Evolutionary conservation across 2,888 invertebrate genomes (phyloP).

Genomic region (Argynnis bischoffii): DNA sequence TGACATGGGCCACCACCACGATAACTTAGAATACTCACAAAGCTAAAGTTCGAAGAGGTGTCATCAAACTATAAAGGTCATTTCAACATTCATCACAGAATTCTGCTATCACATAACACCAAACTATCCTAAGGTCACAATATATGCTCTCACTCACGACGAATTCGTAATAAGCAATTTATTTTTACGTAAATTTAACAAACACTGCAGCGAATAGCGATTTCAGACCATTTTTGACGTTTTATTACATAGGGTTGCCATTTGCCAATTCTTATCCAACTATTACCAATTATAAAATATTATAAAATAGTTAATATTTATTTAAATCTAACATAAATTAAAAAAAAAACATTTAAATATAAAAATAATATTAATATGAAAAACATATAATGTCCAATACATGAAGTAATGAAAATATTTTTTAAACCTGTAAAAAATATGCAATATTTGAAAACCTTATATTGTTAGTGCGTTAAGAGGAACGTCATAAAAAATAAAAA

Average conservation of each 20-base stretch:
- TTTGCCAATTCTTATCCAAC: conserved; percentile 29
- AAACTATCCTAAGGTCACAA: conserved; percentile 45
- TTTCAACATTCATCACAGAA: conserved; percentile 33
- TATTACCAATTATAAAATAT: not conserved
- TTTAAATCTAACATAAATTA: too few species aligned
- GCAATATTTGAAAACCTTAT: not conserved
- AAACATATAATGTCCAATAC: too few species aligned
- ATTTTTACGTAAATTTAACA: conserved; percentile 58
- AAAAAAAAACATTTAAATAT: not conserved
- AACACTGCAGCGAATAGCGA: conserved; percentile 47
- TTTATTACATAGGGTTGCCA: conserved; percentile 44
- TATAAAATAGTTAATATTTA: too few species aligned
- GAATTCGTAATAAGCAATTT: conserved; percentile 45
- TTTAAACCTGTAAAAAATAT: too few species aligned
- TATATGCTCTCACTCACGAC: conserved; percentile 37
- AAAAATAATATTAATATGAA: too few species aligned
- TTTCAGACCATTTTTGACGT: conserved; percentile 65
- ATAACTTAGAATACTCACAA: conserved; percentile 41
- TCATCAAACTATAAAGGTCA: conserved; percentile 37
- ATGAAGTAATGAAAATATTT: too few species aligned
- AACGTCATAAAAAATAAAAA: conserved; percentile 45
- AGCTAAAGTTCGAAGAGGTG: conserved; percentile 35
- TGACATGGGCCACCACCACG: conserved; percentile 46
- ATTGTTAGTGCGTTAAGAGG: conserved; percentile 26
- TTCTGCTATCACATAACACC: conserved; percentile 47